phyloP scores from a whole-genome alignment of 1,140 invertebrate species.

The Leguminivora glycinivorella region DNA sequence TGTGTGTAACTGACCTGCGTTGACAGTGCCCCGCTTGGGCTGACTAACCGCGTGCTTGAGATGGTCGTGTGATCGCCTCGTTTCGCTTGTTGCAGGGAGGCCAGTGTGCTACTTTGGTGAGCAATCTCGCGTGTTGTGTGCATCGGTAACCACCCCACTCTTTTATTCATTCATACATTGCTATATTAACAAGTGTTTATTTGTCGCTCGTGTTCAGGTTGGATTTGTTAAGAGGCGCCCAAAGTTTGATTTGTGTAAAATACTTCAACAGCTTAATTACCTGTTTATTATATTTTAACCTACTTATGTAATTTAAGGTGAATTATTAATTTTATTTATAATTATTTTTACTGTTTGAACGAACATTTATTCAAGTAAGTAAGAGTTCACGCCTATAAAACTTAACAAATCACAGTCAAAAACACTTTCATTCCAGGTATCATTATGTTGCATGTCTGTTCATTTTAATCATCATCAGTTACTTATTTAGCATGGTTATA shows the following conservation, averaged over 20 bases:
- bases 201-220: slow-evolving; percentile 57
- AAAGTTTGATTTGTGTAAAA: background rate
- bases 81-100: slow-evolving; percentile 81
- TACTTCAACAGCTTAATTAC: background rate
- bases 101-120: slow-evolving; percentile 91
- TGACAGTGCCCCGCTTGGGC: slow-evolving; percentile 34
- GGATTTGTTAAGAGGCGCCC: slow-evolving; percentile 33
- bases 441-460: slow-evolving; percentile 67
- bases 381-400: background rate
- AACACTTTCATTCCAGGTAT: slow-evolving; percentile 45
- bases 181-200: slow-evolving; percentile 67
- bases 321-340: too few species aligned
- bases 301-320: background rate
- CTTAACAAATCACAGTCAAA: slow-evolving; percentile 30
- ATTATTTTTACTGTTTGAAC: background rate
- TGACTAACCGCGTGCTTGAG: slow-evolving; percentile 37
- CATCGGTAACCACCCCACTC: slow-evolving; percentile 88
- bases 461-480: slow-evolving; percentile 42
- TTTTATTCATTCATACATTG: slow-evolving; percentile 78
- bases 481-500: slow-evolving; percentile 47
- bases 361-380: background rate
- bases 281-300: too few species aligned
- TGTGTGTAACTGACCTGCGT: slow-evolving; percentile 27
- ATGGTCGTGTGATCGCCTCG: slow-evolving; percentile 84
- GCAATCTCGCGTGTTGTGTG: slow-evolving; percentile 94